Percentiles rank a stretch among this genome's conserved stretches.
Conservation (phyloP, 64 coral and sea anemone species). For the Platygyra sinensis region DNA sequence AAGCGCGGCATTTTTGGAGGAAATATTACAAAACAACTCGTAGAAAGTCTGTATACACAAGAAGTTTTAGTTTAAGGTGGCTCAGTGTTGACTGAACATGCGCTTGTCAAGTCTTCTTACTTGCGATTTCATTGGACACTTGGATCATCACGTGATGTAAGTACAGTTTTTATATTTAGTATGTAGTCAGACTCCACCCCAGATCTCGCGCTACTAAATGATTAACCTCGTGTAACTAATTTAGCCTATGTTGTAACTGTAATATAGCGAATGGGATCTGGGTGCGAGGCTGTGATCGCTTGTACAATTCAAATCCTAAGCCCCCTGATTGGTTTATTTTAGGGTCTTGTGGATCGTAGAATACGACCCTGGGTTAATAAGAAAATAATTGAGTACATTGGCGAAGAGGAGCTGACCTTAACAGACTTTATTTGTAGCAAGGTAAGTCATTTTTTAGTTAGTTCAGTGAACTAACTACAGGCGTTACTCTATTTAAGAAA, state of each 20-base stretch:
- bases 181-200: background rate
- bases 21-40: background rate
- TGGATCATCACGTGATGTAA: constrained; percentile 36
- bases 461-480: too few relatives aligned
- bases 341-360: constrained; percentile 98
- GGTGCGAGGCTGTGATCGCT: background rate
- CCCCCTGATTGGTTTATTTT: constrained; percentile 30
- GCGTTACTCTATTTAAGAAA: too few relatives aligned
- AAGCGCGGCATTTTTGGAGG: background rate
- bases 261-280: background rate
- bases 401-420: constrained; percentile 94
- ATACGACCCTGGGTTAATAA: constrained; percentile 99
- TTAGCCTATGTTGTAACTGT: background rate
- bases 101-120: constrained; percentile 24
- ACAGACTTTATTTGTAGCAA: constrained; percentile 98
- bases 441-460: constrained; percentile 36
- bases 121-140: constrained; percentile 33
- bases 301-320: background rate
- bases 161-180: background rate
- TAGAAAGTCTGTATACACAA: background rate
- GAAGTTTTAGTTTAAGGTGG: constrained; percentile 43
- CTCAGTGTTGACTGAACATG: constrained; percentile 10
- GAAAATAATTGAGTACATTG: constrained; percentile 99
- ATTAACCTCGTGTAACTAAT: background rate
- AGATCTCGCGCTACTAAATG: background rate